phyloP scores from a whole-genome alignment of 23 tunicate species.

The Oikopleura vanhoeffeni region DNA sequence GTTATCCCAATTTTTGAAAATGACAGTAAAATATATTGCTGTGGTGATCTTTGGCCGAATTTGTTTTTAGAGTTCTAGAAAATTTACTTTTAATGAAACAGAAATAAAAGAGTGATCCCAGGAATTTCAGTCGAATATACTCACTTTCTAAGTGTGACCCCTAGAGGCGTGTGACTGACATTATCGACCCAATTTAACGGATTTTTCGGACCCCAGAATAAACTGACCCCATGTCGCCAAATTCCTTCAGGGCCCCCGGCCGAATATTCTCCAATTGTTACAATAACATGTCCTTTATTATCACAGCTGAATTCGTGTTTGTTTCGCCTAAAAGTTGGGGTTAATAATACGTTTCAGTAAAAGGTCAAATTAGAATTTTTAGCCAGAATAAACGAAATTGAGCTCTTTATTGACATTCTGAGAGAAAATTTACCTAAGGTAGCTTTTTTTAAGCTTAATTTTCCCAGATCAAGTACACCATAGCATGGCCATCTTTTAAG shows the following conservation, averaged over 20 bases:
- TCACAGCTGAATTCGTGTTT: background rate
- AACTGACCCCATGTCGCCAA: background rate
- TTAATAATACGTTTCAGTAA: too few species aligned
- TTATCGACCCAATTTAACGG: conserved; percentile 3
- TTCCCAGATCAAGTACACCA: too few species aligned
- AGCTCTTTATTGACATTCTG: too few species aligned
- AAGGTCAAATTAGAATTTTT: too few species aligned
- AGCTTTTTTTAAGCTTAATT: too few species aligned
- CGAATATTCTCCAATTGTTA: background rate
- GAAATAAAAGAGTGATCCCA: background rate
- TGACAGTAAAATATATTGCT: too few species aligned
- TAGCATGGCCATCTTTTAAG: too few species aligned
- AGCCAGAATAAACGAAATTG: too few species aligned
- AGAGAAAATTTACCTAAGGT: too few species aligned
- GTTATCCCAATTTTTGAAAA: too few species aligned
- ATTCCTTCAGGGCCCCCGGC: background rate
- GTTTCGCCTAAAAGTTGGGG: background rate
- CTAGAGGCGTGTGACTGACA: background rate
- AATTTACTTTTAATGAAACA: background rate
- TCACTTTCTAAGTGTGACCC: background rate
- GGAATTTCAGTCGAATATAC: too few species aligned
- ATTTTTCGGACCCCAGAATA: conserved; percentile 2
- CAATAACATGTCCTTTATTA: background rate
- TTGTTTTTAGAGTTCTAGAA: background rate
- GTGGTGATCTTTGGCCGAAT: too few species aligned